phyloP scores from a whole-genome alignment of 2,113 vertebrate species.

The Strix uralensis region DNA sequence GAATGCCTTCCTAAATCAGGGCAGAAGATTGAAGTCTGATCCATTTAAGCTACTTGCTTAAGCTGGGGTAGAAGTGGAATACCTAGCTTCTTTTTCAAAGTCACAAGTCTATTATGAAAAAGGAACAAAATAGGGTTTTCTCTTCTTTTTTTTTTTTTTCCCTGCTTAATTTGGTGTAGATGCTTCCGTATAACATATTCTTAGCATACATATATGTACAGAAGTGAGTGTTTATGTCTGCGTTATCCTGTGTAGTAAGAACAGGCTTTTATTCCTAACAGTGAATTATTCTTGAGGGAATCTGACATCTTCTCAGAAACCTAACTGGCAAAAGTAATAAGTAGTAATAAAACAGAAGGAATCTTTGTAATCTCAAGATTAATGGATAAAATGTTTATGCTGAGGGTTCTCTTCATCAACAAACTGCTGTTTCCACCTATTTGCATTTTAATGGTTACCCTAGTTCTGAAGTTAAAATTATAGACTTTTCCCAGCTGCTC shows the following conservation, averaged over 20 bases:
- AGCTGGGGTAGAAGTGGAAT: background rate
- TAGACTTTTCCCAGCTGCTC: constrained; percentile 75
- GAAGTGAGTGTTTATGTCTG: background rate
- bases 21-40: constrained; percentile 15
- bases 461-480: constrained; percentile 72
- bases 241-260: background rate
- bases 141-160: background rate
- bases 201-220: background rate
- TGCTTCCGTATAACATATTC: background rate
- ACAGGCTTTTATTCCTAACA: background rate
- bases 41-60: background rate
- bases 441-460: constrained; percentile 76
- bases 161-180: background rate
- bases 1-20: constrained; percentile 41
- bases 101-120: background rate
- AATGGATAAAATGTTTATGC: constrained; percentile 42
- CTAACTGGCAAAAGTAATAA: background rate
- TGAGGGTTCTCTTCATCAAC: constrained; percentile 11
- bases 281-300: constrained; percentile 1
- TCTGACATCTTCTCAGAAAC: constrained; percentile 10
- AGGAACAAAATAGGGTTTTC: background rate
- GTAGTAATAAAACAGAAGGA: background rate
- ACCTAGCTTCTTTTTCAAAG: background rate
- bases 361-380: constrained; percentile 4
- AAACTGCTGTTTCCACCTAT: constrained; percentile 60